phyloP scores from a whole-genome alignment of 2,113 vertebrate genomes.

The Seriola rivoliana region DNA sequence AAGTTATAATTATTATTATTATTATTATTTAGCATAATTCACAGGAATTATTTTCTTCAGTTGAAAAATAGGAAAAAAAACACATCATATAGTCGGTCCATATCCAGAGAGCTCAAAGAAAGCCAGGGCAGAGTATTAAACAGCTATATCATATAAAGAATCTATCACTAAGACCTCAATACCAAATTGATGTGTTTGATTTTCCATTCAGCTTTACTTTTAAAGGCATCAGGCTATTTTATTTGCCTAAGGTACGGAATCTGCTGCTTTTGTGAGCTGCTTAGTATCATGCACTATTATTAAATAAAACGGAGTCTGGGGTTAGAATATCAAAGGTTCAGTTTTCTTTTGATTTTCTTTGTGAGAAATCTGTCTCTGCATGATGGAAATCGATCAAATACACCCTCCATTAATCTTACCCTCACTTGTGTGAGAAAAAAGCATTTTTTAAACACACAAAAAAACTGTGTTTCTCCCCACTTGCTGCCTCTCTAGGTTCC shows the following conservation, averaged over 20 bases:
- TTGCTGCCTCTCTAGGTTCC: slow-evolving; percentile 43
- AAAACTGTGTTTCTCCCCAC: slow-evolving; percentile 26
- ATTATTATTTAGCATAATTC: slow-evolving; percentile 10
- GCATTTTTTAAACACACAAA: not conserved
- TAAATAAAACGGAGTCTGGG: slow-evolving; percentile 59
- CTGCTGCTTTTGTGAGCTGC: slow-evolving; percentile 40
- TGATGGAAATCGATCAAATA: slow-evolving; percentile 74
- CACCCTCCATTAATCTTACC: slow-evolving; percentile 66
- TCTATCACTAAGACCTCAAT: slow-evolving; percentile 34
- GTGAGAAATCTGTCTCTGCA: slow-evolving; percentile 56
- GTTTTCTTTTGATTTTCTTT: slow-evolving; percentile 69
- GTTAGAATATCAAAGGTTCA: slow-evolving; percentile 66
- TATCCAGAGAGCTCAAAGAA: slow-evolving; percentile 35
- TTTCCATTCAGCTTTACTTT: slow-evolving; percentile 34
- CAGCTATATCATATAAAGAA: slow-evolving; percentile 13
- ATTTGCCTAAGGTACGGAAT: slow-evolving; percentile 42
- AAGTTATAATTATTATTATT: too few relatives aligned
- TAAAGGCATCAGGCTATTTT: slow-evolving; percentile 23
- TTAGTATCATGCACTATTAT: slow-evolving; percentile 46
- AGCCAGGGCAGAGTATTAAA: slow-evolving; percentile 29
- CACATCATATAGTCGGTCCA: slow-evolving; percentile 15
- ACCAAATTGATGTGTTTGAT: slow-evolving; percentile 48
- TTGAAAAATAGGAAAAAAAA: not conserved
- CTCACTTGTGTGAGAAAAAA: slow-evolving; percentile 55
- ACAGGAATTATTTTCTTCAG: slow-evolving; percentile 20